Base-by-base conservation (phyloP, 2,797 vertebrate genomes). In the Falco peregrinus region DNA sequence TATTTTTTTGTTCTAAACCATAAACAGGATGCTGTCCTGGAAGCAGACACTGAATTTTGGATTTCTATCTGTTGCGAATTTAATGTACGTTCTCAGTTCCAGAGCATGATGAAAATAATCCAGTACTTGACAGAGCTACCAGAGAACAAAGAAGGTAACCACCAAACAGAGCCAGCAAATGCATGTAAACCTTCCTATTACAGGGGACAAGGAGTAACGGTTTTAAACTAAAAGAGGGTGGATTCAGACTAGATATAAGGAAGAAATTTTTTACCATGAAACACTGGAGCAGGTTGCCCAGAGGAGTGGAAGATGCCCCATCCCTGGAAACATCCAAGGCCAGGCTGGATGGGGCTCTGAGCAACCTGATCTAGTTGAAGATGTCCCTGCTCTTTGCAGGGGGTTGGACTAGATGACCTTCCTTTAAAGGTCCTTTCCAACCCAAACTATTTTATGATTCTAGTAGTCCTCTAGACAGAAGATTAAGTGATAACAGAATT, bases 11-110 rank as follows among this genome's bases (percentile, higher is more conserved):
- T 56, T 19, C 64, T 87, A 50, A 83, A 90, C 67, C 54, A 6
- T 77, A 33, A 84, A 77, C 68, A 99, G 99, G 99, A 99, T 53
- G 96, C 98, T 6, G 97, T 98, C 73, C 97, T 99, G 97, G 99
- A 99, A 95, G 97, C 94, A 63, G 98, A 99, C 65, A 97, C 98
- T 50, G 99, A 99, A 78, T 99, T 99, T 96, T 99, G 99, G 99
- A 98, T 99, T 85, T 98, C 98, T 0, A 94, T 99, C 67, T 99
- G 98, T 90, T 99, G 98, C 14, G 98, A 99, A 93, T 99, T 99
- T 60, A 97, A 97, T 35, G 97, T 99, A 24, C 89, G 31, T 9
- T 98, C 98, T 19, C 99, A 99, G 96, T 96, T 99, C 56, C 96
- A 97, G 54, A 98, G 98, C 6, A 79, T 99, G 92, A 97, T 99